Base-by-base conservation (phyloP, 1,140 invertebrate genomes). In the Chymomyza costata region DNA sequence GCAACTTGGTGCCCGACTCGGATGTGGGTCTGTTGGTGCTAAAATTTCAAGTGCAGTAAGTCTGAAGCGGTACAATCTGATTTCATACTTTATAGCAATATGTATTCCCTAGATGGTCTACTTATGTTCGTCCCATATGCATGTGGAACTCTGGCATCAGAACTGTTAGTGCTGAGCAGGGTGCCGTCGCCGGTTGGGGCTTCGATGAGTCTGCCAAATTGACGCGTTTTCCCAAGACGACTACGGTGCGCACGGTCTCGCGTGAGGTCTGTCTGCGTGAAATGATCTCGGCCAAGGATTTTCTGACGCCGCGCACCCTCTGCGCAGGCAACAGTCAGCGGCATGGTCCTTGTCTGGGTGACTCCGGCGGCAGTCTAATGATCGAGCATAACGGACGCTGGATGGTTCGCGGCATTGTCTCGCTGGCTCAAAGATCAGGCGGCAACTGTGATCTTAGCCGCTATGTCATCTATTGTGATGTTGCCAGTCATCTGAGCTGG, bases 141-240 rank as follows among this genome's bases (percentile, higher is more conserved):
- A 28, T 86, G 15, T 83, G 74, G 80, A n/a, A n/a, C n/a, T n/a
- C n/a, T n/a, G n/a, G n/a, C n/a, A n/a, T n/a, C n/a, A n/a, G n/a
- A 32, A 58, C 18, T 11, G 52, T 53, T 3, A 17, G 11, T 35
- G 28, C 2, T 14, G 57, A 69, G 7, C 16, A 63, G 30, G 60
- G 61, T 0, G 46, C 65, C 0, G 67, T 86, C 1, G 76, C 65
- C 7, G 84, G 84, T 6, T 85, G 83, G 81, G 84, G 83, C 11
- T 43, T 52, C 0, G 78, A 83, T 43, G 55, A 61, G 21, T 44
- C 31, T 6, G 63, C 50, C 7, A 53, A 45, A 16, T 50, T 50
- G 17, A 59, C 31, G 6, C 67, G 47, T 3, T 67, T 43, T 25
- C 80, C 48, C 37, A 53, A 48, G 28, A 39, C 58, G 0, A 53